Evolutionary conservation across 1,140 invertebrate genomes (phyloP).

Genomic region (Branchinecta lindahli): DNA sequence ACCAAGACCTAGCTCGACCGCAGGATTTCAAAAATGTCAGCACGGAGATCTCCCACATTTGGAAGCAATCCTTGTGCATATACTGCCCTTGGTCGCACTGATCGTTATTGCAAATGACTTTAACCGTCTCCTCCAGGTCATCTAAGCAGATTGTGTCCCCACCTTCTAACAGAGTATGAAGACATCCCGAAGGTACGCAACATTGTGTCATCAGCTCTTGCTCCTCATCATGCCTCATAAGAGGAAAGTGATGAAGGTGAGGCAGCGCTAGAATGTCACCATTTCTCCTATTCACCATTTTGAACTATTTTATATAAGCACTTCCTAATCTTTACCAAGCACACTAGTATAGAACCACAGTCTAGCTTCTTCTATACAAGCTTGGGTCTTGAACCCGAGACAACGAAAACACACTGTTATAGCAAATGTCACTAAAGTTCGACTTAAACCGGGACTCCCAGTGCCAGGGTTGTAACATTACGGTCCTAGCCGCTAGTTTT

Average conservation of each 20-base stretch:
- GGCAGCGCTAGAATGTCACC: neutral
- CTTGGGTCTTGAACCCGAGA: neutral
- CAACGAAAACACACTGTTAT: neutral
- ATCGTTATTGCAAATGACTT: slow-evolving; percentile 90
- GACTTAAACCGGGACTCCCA: neutral
- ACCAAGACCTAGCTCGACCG: slow-evolving; percentile 79
- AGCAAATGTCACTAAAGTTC: neutral
- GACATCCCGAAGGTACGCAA: slow-evolving; percentile 16
- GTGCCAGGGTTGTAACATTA: too few relatives aligned
- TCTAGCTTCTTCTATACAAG: too few relatives aligned
- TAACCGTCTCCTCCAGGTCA: slow-evolving; percentile 54
- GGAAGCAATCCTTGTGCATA: slow-evolving; percentile 92
- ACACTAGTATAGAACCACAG: too few relatives aligned
- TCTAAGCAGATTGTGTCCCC: slow-evolving; percentile 45
- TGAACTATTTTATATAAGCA: neutral
- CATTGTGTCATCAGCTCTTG: slow-evolving; percentile 7
- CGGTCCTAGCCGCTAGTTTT: too few relatives aligned
- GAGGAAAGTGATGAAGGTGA: neutral
- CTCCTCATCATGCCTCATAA: neutral
- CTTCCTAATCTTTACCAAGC: too few relatives aligned
- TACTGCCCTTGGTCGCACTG: slow-evolving; percentile 65
- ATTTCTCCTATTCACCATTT: neutral
- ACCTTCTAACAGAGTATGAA: slow-evolving; percentile 26
- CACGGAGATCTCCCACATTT: slow-evolving; percentile 38
- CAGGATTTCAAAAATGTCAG: slow-evolving; percentile 73